A percentile compares a stretch with the other conserved stretches of the same genome.
These are phyloP conservation scores for Pelusios castaneus DNA, from an alignment of 2,113 vertebrate species.

Conservation along the genomic window DNA sequence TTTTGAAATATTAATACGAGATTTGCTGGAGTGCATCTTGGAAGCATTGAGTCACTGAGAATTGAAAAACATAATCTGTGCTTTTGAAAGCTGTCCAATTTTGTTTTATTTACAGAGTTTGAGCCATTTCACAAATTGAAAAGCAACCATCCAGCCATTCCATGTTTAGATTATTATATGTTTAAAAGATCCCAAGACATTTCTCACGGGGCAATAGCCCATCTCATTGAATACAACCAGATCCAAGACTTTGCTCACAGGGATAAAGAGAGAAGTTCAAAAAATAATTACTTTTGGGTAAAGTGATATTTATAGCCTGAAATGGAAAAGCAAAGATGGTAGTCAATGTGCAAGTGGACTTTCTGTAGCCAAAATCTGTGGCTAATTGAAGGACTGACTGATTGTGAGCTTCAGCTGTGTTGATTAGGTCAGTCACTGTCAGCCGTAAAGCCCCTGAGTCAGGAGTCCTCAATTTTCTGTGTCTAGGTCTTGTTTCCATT, in stretches of 20 bases:
- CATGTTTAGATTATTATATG: slow-evolving; percentile 65
- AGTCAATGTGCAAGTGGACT: background rate
- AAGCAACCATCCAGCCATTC: slow-evolving; percentile 65
- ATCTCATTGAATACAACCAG: slow-evolving; percentile 47
- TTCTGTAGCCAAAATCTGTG: background rate
- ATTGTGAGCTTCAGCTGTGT: fast-evolving
- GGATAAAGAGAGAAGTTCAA: slow-evolving; percentile 47
- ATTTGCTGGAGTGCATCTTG: slow-evolving; percentile 42
- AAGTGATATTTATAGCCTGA: slow-evolving; percentile 31
- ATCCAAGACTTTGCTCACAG: slow-evolving; percentile 33
- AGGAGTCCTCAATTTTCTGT: background rate
- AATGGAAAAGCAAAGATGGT: background rate
- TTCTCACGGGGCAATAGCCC: slow-evolving; percentile 53
- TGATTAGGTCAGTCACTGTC: background rate
- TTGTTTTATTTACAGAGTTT: slow-evolving; percentile 67
- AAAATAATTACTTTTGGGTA: slow-evolving; percentile 38
- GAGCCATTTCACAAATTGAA: slow-evolving; percentile 73
- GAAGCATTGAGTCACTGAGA: slow-evolving; percentile 41
- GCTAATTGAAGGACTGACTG: background rate
- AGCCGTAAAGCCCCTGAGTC: background rate
- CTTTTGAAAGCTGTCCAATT: slow-evolving; percentile 70
- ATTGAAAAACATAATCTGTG: slow-evolving; percentile 61
- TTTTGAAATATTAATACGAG: slow-evolving; percentile 53
- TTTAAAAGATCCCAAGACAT: slow-evolving; percentile 60
- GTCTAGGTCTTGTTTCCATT: background rate